Evolutionary conservation across 2,888 invertebrate genomes (phyloP).

Genomic region (Ecliptopera silaceata): DNA sequence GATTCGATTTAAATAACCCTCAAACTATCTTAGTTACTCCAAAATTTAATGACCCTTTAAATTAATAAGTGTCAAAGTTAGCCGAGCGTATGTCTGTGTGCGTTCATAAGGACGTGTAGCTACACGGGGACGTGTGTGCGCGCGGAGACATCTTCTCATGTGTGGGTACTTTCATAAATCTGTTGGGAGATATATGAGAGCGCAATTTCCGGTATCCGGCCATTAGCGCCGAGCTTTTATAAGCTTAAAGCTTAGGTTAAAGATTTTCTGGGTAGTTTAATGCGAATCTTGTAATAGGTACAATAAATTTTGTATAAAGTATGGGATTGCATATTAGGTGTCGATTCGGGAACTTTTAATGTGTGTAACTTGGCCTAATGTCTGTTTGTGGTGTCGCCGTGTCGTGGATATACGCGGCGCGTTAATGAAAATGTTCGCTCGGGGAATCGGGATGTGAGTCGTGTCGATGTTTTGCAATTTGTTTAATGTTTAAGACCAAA

Average conservation of each 20-base stretch:
- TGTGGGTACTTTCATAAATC: constrained; percentile 93
- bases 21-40: constrained; percentile 50
- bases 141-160: constrained; percentile 79
- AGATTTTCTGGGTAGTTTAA: constrained; percentile 84
- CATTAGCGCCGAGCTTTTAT: constrained; percentile 88
- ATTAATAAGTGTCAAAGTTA: constrained; percentile 80
- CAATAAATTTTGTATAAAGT: constrained; percentile 82
- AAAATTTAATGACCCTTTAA: constrained; percentile 75
- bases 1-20: constrained; percentile 37
- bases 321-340: constrained; percentile 83
- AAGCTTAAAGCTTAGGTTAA: constrained; percentile 85
- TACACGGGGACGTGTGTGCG: constrained; percentile 47
- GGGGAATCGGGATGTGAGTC: constrained; percentile 32
- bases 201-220: constrained; percentile 96
- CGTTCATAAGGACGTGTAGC: constrained; percentile 45
- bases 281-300: constrained; percentile 83
- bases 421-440: constrained; percentile 41
- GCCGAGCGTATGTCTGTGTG: constrained; percentile 48
- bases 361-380: constrained; percentile 81
- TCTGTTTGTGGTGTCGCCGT: constrained; percentile 59
- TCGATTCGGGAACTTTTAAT: constrained; percentile 81
- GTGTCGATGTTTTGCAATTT: constrained; percentile 26
- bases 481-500: constrained; percentile 42
- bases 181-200: constrained; percentile 94
- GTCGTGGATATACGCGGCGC: constrained; percentile 27